A percentile compares a stretch with the other conserved stretches of the same genome.
These are phyloP conservation scores for Lithobates sylvaticus DNA, from an alignment of 2,797 vertebrate genomes.

Conservation along the genomic window DNA sequence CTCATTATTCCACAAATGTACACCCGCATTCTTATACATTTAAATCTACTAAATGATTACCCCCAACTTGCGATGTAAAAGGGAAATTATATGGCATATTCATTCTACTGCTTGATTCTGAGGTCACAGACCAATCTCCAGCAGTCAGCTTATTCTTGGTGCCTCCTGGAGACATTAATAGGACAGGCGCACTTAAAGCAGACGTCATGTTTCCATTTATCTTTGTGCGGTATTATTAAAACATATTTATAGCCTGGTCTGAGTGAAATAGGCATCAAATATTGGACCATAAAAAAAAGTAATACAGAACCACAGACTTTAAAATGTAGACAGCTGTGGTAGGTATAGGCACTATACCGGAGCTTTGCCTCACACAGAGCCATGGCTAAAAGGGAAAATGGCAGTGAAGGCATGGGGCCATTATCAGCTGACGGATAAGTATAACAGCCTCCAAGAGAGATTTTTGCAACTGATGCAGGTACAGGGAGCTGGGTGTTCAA, in stretches of 20 bases:
- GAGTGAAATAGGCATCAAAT: background rate
- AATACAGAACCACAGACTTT: background rate
- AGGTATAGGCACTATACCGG: no score
- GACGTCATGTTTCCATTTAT: background rate
- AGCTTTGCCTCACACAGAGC: no score
- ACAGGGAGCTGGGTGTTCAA: no score
- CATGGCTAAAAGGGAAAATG: no score
- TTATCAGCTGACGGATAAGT: no score
- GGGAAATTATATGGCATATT: slow-evolving; percentile 18
- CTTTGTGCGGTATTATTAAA: background rate
- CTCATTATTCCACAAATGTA: background rate
- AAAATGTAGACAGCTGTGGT: background rate
- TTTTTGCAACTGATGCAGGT: no score
- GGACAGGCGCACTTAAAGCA: background rate
- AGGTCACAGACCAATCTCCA: slow-evolving; percentile 5
- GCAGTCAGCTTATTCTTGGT: background rate
- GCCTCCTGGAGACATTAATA: slow-evolving; percentile 15
- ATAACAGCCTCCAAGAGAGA: no score
- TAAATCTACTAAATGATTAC: slow-evolving; percentile 34
- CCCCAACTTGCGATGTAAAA: slow-evolving; percentile 13
- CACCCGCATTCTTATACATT: slow-evolving; percentile 16
- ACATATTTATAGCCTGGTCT: background rate
- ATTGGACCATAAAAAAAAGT: background rate
- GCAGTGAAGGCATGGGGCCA: no score
- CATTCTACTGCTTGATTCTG: slow-evolving; percentile 21